Base-by-base conservation (phyloP, 2,113 vertebrate genomes). In the Noturus placidus region DNA sequence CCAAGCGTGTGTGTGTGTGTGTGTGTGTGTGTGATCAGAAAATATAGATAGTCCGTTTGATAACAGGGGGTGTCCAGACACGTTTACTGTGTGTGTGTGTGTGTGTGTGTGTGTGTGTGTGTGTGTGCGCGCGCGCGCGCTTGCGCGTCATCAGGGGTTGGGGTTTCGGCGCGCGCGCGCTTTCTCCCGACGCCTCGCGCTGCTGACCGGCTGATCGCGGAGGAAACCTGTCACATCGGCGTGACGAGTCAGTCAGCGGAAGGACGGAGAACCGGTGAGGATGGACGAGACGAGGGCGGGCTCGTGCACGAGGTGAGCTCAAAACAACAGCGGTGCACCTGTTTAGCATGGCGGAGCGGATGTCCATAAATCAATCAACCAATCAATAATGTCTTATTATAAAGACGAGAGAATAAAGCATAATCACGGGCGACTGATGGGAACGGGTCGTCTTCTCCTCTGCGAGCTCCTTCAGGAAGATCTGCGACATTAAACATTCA, bases 401-500 rank as follows among this genome's bases (percentile, higher is more conserved):
- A 35, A 70, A n/a, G 10, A 5, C 15, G n/a, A 50, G 30, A 72
- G 4, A n/a, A 50, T 77, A 14, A 78, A 7, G 30, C 2, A 30
- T 19, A 10, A 30, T n/a, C n/a, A n/a, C 17, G 72, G 9, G 6
- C 13, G 76, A 17, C 14, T n/a, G 46, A 78, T 27, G 19, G 76
- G 50, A 54, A 14, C 5, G 25, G 17, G 74, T 17, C 11, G n/a
- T 54, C 20, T 56, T 79, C 3, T n/a, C 20, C 22, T 50, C 38
- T 9, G 46, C n/a, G 79, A 20, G 86, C 89, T 88, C 86, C 86
- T 88, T 35, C 5, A 30, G 13, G 88, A 86, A 89, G 82, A 94
- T 92, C 89, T 90, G 63, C 90, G 89, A 87, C 92, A 92, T 93
- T 92, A 92, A 93, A 56, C 93, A 94, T 94, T 90, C 92, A 94